These are phyloP conservation scores for Sebastes miniatus DNA, from an alignment of 2,797 vertebrate species.

Conservation along the genomic window DNA sequence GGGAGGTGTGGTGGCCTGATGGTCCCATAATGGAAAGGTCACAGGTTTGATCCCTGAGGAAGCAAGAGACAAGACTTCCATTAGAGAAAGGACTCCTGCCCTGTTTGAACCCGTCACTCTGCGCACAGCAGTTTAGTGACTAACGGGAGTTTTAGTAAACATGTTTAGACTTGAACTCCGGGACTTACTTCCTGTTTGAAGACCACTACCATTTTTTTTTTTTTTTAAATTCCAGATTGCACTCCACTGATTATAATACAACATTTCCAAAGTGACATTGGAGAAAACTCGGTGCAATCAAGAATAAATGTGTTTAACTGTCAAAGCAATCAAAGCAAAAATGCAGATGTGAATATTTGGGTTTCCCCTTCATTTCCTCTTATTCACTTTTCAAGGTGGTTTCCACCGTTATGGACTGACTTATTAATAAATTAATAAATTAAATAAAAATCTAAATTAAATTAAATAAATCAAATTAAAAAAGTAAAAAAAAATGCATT, in stretches of 20 bases:
- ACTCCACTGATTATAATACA: background rate
- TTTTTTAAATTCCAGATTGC: background rate
- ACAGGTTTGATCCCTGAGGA: slow-evolving; percentile 52
- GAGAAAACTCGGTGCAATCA: background rate
- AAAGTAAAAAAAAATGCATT: background rate
- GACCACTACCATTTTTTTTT: background rate
- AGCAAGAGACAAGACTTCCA: slow-evolving; percentile 48
- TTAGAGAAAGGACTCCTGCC: slow-evolving; percentile 37
- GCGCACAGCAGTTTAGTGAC: background rate
- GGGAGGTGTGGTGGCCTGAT: background rate
- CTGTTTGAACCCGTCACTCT: background rate
- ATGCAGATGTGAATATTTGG: background rate
- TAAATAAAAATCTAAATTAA: background rate
- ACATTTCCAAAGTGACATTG: background rate
- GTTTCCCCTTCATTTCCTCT: background rate
- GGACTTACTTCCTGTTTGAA: background rate
- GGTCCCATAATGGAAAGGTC: slow-evolving; percentile 49
- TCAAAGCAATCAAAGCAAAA: background rate
- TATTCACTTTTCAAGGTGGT: background rate
- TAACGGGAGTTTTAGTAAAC: background rate
- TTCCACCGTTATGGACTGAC: background rate
- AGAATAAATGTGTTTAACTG: background rate
- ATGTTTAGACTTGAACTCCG: background rate
- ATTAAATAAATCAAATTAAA: rapidly evolving
- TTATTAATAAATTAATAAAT: background rate